These are phyloP conservation scores for Drosophila guanche DNA, from an alignment of 1,140 invertebrate genomes.

Conservation along the genomic window DNA sequence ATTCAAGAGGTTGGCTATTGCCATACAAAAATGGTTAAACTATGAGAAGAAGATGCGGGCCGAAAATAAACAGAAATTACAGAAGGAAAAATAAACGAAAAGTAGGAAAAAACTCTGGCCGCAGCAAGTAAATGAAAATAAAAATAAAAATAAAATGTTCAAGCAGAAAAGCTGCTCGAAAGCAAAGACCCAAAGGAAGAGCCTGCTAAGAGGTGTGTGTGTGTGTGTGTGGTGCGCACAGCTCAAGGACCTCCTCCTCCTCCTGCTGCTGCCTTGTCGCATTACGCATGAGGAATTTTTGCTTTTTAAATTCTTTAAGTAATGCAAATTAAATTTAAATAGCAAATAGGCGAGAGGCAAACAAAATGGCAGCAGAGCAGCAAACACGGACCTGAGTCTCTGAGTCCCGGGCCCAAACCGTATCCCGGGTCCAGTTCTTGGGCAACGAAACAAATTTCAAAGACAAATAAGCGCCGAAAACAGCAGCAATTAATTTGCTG, in stretches of 20 bases:
- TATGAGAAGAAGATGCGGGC: conserved; percentile 51
- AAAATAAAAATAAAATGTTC: conserved; percentile 43
- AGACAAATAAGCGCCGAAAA: conserved; percentile 82
- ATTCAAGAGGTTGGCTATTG: conserved; percentile 42
- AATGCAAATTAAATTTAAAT: conserved; percentile 83
- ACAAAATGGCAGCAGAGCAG: conserved; percentile 31
- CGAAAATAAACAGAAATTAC: conserved; percentile 78
- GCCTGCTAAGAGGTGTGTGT: not conserved
- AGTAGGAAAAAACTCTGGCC: too few species aligned
- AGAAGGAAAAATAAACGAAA: not conserved
- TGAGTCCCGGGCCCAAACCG: too few species aligned
- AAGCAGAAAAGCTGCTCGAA: conserved; percentile 79
- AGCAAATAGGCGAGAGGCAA: conserved; percentile 75
- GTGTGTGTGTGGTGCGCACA: not conserved
- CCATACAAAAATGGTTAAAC: conserved; percentile 55
- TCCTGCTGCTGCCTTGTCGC: conserved; percentile 27
- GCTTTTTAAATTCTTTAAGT: conserved; percentile 81
- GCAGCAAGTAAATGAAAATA: conserved; percentile 74
- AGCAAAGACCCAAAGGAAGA: conserved; percentile 34
- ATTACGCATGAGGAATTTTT: conserved; percentile 76
- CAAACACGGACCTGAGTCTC: conserved; percentile 3
- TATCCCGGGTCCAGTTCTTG: conserved; percentile 32
- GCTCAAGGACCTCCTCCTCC: too few species aligned
- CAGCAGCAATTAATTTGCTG: conserved; percentile 81
- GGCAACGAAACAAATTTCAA: conserved; percentile 78